phyloP scores from a whole-genome alignment of 2,113 vertebrate species.

The Ursus arctos region DNA sequence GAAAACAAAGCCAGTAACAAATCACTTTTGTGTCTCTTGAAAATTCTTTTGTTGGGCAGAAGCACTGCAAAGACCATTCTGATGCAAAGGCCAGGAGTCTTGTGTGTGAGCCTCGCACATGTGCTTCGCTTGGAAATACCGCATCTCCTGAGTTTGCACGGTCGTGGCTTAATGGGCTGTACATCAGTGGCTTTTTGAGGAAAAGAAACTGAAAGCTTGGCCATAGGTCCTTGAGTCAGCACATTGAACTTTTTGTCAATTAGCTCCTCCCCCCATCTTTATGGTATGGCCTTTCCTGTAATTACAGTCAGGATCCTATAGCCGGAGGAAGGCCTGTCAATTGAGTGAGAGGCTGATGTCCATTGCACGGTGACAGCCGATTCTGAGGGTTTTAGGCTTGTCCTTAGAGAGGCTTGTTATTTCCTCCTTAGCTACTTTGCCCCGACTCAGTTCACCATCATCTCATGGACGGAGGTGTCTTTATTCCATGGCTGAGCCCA shows the following conservation, averaged over 20 bases:
- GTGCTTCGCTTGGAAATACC: background rate
- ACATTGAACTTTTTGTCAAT: conserved; percentile 65
- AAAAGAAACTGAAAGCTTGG: conserved; percentile 26
- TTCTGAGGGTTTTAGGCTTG: conserved; percentile 55
- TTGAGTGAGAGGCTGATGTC: conserved; percentile 65
- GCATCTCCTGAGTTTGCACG: background rate
- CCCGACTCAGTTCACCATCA: background rate
- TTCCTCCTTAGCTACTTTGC: conserved; percentile 69
- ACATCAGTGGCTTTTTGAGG: conserved; percentile 36
- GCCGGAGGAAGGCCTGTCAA: conserved; percentile 79
- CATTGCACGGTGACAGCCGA: conserved; percentile 56
- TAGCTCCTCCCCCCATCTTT: conserved; percentile 58
- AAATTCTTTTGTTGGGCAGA: background rate
- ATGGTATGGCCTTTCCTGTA: conserved; percentile 78
- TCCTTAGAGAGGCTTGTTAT: conserved; percentile 67
- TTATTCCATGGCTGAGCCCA: background rate
- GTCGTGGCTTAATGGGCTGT: conserved; percentile 52
- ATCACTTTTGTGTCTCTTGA: background rate
- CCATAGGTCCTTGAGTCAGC: conserved; percentile 62
- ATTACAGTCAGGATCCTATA: conserved; percentile 76
- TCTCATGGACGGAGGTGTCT: background rate
- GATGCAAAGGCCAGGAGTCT: background rate
- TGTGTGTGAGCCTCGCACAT: accelerated
- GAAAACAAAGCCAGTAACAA: background rate
- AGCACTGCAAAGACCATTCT: background rate